Percentiles rank a stretch among this genome's conserved stretches.
phyloP scores from a whole-genome alignment of 2,113 vertebrate genomes.

The Ovis canadensis region DNA sequence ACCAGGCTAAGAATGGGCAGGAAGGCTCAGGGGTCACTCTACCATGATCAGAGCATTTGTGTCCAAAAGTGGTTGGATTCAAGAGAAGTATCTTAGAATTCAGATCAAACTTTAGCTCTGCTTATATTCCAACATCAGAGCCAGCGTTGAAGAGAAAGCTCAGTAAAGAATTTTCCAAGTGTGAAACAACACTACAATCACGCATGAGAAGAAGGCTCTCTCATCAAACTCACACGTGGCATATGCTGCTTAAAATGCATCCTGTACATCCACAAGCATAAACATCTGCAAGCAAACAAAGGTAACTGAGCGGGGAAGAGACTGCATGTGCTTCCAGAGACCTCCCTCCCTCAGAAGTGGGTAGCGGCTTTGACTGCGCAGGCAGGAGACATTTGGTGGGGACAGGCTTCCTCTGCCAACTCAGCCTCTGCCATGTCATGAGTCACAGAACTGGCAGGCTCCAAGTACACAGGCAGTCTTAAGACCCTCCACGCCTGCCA shows the following conservation, averaged over 20 bases:
- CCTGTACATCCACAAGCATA: not conserved
- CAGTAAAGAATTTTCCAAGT: not conserved
- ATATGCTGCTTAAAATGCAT: not conserved
- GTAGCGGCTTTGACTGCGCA: constrained; percentile 7
- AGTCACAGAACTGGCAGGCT: constrained; percentile 72
- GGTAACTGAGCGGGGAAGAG: not conserved
- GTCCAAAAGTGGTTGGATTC: not conserved
- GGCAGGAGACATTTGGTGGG: constrained; percentile 62
- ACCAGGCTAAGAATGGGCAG: not conserved
- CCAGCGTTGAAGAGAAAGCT: not conserved
- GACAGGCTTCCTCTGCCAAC: constrained; percentile 54
- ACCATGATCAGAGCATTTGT: not conserved
- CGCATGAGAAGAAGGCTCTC: not conserved
- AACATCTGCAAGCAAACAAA: not conserved
- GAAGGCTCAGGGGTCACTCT: not conserved
- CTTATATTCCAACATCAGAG: not conserved
- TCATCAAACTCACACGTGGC: not conserved
- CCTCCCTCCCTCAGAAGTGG: constrained; percentile 18
- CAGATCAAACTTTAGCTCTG: not conserved
- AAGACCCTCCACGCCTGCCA: constrained; percentile 58
- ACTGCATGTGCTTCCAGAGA: not conserved
- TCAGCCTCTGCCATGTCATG: constrained; percentile 64
- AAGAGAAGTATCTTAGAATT: not conserved
- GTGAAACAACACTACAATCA: not conserved
- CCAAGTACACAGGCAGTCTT: constrained; percentile 50